Percentiles rank a stretch among this genome's conserved stretches.
phyloP scores from a whole-genome alignment of 2,888 invertebrate species.

The Agriotes lineatus region DNA sequence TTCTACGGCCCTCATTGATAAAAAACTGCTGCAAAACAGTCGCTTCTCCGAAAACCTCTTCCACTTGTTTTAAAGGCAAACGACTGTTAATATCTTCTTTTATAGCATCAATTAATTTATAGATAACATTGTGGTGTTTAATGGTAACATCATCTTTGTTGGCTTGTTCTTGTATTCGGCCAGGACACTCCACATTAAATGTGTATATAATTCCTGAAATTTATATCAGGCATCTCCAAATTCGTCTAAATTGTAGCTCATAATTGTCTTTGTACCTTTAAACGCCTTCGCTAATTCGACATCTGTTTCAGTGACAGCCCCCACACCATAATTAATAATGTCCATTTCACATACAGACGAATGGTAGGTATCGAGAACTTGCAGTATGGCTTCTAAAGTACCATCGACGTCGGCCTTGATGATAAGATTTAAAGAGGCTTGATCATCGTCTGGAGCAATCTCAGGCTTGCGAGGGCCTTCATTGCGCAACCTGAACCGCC shows the following conservation, averaged over 20 bases:
- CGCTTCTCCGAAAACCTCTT: conserved; percentile 87
- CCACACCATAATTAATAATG: conserved; percentile 92
- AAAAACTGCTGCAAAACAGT: conserved; percentile 86
- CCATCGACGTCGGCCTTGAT: conserved; percentile 94
- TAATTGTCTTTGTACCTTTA: conserved; percentile 64
- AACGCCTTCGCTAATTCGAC: conserved; percentile 84
- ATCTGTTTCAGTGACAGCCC: conserved; percentile 86
- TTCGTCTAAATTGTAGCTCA: neutral
- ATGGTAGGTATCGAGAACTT: conserved; percentile 89
- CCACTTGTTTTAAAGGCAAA: conserved; percentile 79
- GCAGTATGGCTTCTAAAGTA: conserved; percentile 94
- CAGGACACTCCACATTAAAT: conserved; percentile 82
- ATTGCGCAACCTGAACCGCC: conserved; percentile 69
- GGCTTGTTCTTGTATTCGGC: conserved; percentile 68
- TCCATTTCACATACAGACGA: conserved; percentile 83
- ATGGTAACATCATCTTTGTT: conserved; percentile 71
- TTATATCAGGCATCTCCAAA: conserved; percentile 19
- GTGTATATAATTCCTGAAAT: conserved; percentile 79
- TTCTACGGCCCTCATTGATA: conserved; percentile 83
- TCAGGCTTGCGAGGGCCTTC: conserved; percentile 74
- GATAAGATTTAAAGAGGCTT: conserved; percentile 61
- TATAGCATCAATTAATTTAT: conserved; percentile 90
- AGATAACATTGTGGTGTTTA: conserved; percentile 88
- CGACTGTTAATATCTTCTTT: conserved; percentile 80
- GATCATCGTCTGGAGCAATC: conserved; percentile 55